phyloP scores from a whole-genome alignment of 1,140 invertebrate genomes.

The Drosophila lacertosa region DNA sequence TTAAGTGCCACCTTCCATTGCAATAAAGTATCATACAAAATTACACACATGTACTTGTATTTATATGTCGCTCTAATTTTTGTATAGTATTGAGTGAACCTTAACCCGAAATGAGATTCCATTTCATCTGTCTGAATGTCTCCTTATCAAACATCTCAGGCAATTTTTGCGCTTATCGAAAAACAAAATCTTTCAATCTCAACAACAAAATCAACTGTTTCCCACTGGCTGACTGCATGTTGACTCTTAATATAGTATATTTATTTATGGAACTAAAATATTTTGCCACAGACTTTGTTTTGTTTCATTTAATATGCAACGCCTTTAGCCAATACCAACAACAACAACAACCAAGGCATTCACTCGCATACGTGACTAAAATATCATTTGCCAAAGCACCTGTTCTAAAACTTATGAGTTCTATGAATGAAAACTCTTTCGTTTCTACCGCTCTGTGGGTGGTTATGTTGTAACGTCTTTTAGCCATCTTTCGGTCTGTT shows the following conservation, averaged over 20 bases:
- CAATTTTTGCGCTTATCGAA: constrained; percentile 1
- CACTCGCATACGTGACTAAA: constrained; percentile 24
- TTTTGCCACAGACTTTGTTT: constrained; percentile 17
- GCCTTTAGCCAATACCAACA: constrained; percentile 3
- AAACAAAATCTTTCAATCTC: constrained; percentile 18
- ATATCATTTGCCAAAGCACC: constrained; percentile 25
- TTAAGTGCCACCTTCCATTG: too few relatives aligned
- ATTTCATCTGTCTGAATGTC: not conserved
- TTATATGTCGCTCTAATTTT: not conserved
- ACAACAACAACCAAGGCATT: constrained; percentile 15
- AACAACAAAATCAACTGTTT: constrained; percentile 42
- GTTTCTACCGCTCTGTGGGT: constrained; percentile 41
- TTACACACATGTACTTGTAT: too few relatives aligned
- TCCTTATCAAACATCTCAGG: constrained; percentile 32
- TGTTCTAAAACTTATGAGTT: constrained; percentile 2
- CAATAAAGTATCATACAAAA: too few relatives aligned
- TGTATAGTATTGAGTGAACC: not conserved
- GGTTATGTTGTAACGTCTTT: constrained; percentile 30
- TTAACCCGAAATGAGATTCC: constrained; percentile 8
- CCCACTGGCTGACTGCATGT: not conserved
- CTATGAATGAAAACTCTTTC: constrained; percentile 27
- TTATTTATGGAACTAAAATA: constrained; percentile 27
- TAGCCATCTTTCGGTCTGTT: constrained; percentile 38
- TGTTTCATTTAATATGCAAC: constrained; percentile 39
- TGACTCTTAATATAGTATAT: not conserved